Evolutionary conservation across 1,140 invertebrate genomes (phyloP), one percentile per base, ranked within the genome.

Genomic region (Chymomyza costata): DNA sequence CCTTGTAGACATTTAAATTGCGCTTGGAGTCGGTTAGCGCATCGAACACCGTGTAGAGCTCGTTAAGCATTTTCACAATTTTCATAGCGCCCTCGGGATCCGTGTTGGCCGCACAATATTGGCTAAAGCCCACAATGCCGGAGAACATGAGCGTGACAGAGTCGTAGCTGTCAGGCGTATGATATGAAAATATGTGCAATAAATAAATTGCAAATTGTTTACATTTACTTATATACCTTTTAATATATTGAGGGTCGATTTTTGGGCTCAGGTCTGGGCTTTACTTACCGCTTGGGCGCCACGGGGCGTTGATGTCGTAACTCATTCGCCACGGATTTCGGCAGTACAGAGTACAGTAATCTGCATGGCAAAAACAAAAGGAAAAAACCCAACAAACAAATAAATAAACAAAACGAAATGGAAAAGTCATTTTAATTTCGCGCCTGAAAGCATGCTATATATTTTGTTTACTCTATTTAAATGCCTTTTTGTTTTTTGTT

Each of bases 1-100:
- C n/a, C 92, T 98, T 98, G 85, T 97, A 98, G 35, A 98, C 94
- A 83, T 96, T 94, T 6, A 95, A 93, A 87, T 97, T 96, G 45
- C 92, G 91, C 71, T 93, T 94, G 1, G 95, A 94, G 86, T 97
- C 95, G 1, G 96, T 96, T 1, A 98, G 89, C 6, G 93, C 93
- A 84, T 97, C 95, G 71, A 96, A 97, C 2, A 94, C 92, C 0
- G 94, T 96, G 84, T 97, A 97, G 38, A 97, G 89, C 83, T 94
- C 91, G 84, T 97, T 97, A 11, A 97, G 89, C 90, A 97, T 93
- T 81, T 93, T 90, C 3, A 97, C 95, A 60, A 97, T 96, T 87
- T 95, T 95, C 93, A 96, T 96, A 11, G 95, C 95, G 6, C 94
- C 94, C 55, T 90, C 90, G 18, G 93, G 91, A 85, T 96, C 95